These are phyloP conservation scores for Anoplolepis gracilipes DNA, from an alignment of 1,140 invertebrate species.

Conservation along the genomic window DNA sequence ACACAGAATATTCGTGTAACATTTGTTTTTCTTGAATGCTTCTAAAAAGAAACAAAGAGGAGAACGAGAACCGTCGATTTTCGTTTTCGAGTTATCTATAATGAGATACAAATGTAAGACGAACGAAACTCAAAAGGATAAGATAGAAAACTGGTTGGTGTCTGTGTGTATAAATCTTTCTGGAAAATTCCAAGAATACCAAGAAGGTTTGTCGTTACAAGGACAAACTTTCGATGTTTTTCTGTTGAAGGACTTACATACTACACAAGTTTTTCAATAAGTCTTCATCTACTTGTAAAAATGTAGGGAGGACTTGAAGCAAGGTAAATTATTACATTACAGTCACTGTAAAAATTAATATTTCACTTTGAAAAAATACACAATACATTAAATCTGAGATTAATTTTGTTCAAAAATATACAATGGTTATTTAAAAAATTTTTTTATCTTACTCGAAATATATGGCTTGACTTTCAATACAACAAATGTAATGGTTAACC, in stretches of 20 bases:
- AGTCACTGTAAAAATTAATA: neutral
- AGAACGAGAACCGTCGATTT: conserved; percentile 11
- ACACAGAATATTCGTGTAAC: neutral
- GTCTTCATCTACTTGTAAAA: neutral
- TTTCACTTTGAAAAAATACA: neutral
- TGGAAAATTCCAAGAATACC: conserved; percentile 7
- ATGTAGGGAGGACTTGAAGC: neutral
- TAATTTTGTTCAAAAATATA: too few species aligned
- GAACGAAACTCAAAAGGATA: conserved; percentile 71
- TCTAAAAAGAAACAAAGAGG: too few species aligned
- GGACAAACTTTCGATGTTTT: conserved; percentile 21
- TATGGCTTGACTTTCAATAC: too few species aligned
- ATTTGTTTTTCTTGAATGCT: neutral
- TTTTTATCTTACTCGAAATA: too few species aligned
- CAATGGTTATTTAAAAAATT: too few species aligned
- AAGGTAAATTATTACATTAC: neutral
- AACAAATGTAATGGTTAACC: too few species aligned
- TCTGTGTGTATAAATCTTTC: too few species aligned
- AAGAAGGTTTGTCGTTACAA: conserved; percentile 5
- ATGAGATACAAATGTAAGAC: neutral
- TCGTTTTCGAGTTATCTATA: neutral
- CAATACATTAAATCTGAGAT: too few species aligned
- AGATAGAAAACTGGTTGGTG: conserved; percentile 63
- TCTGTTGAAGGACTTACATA: neutral
- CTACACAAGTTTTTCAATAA: too few species aligned